Base-by-base conservation (phyloP, 2,888 invertebrate genomes). In the Rhopalosiphum nymphaeae region DNA sequence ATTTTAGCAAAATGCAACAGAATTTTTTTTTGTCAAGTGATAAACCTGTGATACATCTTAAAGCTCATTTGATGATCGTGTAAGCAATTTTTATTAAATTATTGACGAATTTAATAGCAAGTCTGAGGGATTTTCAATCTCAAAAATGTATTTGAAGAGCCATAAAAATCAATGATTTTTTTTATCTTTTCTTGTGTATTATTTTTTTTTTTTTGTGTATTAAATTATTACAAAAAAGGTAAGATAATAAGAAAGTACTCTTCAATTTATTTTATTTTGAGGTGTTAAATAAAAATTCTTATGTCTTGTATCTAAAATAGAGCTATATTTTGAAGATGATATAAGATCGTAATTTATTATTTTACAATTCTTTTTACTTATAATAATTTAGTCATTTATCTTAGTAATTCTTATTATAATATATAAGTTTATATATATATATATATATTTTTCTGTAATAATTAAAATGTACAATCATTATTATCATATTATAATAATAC, bases 101-200 rank as follows among this genome's bases (percentile, higher is more conserved):
- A 94, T 86, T 90, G 94, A 94, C 91, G 67, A 94, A 94, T 94
- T 94, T 91, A 94, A 86, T 86, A 67, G 86, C 94, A 90, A 94
- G 94, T 90, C 94, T 94, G 94, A 94, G 94, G 86, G 94, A 94
- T 94, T 94, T 91, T 87, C 29, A 86, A 91, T 94, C 94, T 94
- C 94, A 94, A 94, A 90, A 61, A 89, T 56, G 53, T 91, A 86
- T 86, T 93, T 85, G 78, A 94, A 94, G 61, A 94, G 86, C 90
- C 53, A 61, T 86, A 89, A 56, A 90, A 87, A 53, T 84, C 7
- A 61, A 61, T 84, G 16, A 11, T 78, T 78, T 78, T 46, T 88
- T 84, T 85, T n/a, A 85, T 89, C 7, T 89, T 36, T 90, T 91
- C 89, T 90, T 91, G 91, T 91, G 94, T 87, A 86, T 94, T 94